Conservation (phyloP, 2,797 vertebrate genomes). For the Neostethus bicornis region DNA sequence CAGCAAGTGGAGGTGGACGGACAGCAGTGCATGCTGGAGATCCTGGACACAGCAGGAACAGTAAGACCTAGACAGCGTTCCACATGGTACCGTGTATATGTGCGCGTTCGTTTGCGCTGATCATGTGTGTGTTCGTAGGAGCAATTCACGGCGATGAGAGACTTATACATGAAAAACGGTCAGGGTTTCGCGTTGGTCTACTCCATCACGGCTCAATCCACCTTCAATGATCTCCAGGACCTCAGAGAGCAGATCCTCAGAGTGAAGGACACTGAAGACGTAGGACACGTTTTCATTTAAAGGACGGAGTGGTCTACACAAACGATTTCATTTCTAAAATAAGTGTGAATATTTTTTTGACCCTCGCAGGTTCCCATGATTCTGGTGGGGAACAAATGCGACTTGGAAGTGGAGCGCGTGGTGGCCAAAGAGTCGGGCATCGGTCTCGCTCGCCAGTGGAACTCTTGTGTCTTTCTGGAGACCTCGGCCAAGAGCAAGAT, state of each 20-base stretch:
- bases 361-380: conserved; percentile 92
- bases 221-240: conserved; percentile 95
- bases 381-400: conserved; percentile 97
- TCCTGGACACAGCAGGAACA: conserved; percentile 95
- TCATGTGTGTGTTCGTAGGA: conserved; percentile 74
- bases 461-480: conserved; percentile 99
- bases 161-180: conserved; percentile 97
- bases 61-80: too few species aligned
- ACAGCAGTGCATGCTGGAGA: conserved; percentile 96
- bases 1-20: conserved; percentile 98
- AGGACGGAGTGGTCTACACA: too few species aligned
- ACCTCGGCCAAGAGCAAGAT: conserved; percentile 99
- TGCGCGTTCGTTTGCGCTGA: conserved; percentile 2
- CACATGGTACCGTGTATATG: neutral
- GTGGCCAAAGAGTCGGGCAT: conserved; percentile 96
- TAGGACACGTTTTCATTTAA: conserved; percentile 29
- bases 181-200: conserved; percentile 97
- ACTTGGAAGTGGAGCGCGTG: conserved; percentile 96
- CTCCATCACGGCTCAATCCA: conserved; percentile 97
- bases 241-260: conserved; percentile 94
- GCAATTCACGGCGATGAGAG: conserved; percentile 96
- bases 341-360: neutral
- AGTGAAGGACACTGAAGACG: conserved; percentile 87
- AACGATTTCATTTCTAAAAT: too few species aligned
- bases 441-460: conserved; percentile 96